Evolutionary conservation across 2,888 invertebrate species (phyloP), one percentile per base, ranked within the genome.

Genomic region (Euspilapteryx auroguttella): DNA sequence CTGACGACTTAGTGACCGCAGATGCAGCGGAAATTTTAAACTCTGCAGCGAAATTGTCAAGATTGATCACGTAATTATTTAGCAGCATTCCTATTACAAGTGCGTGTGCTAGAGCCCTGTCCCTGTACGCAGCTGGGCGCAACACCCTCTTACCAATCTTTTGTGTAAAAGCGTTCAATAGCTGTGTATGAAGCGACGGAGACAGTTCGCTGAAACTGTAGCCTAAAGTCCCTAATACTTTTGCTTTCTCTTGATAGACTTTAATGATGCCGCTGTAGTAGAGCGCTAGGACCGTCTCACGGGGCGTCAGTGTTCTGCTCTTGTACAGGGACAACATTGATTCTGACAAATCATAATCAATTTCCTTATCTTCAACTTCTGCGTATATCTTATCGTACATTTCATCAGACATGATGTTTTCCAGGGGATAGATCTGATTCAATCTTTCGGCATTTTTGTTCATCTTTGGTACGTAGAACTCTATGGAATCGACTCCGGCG

Each of bases 391-490:
- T 53, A 0, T 73, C 55, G 21, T 54, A 55, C 14, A 78, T 53
- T 0, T 65, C 54, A 3, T 49, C 38, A 0, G 65, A 64, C 22
- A 81, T 42, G 10, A 81, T 61, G 14, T 56, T 47, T 12, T 68
- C 38, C 8, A 79, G 35, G 28, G 62, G 48, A 31, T 80, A 82
- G 0, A 81, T 69, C 17, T 76, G 53, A 30, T 69, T 63, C 1
- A 62, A 49, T 24, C 39, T 54, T 2, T 44, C 45, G 0, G 81
- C 80, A 3, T 61, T 45, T 37, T 78, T 49, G 35, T 81, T 61
- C 7, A 81, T 79, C 0, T 61, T 51, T 2, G 80, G 80, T 37
- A 71, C 51, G 34, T 80, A 80, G 20, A 58, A 55, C 5, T 68
- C 58, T 2, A 68, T 66, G 0, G 54, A 44, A 34, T 78, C 62